A percentile compares a stretch with the other conserved stretches of the same genome.
Conservation (phyloP, 2,888 invertebrate genomes). For the Lumbricus terrestris region DNA sequence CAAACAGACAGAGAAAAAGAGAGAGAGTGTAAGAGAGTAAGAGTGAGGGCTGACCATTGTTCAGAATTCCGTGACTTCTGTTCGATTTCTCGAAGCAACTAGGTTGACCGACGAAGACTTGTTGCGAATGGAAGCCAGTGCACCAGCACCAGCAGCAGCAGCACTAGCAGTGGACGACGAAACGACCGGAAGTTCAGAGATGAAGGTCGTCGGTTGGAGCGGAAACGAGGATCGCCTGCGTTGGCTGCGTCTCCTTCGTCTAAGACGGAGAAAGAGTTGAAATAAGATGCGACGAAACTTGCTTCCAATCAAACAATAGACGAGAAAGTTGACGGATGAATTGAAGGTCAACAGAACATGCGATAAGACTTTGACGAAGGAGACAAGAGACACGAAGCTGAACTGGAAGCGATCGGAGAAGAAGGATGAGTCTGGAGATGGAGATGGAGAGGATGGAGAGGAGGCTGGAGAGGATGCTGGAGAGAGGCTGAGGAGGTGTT, state of each 20-base stretch:
- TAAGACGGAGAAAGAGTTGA: background rate
- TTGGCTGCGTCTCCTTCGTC: background rate
- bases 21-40: too few relatives aligned
- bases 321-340: slow-evolving; percentile 38
- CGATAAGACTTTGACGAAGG: slow-evolving; percentile 14
- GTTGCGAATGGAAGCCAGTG: background rate
- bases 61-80: background rate
- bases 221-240: background rate
- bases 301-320: slow-evolving; percentile 33
- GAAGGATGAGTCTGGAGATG: background rate
- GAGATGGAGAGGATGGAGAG: too few relatives aligned
- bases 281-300: slow-evolving; percentile 24
- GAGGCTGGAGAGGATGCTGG: background rate
- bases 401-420: background rate
- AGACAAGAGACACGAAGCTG: background rate
- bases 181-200: background rate
- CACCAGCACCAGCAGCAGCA: too few relatives aligned
- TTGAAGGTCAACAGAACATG: slow-evolving; percentile 38
- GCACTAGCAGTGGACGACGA: too few relatives aligned
- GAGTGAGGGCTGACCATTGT: background rate
- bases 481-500: background rate
- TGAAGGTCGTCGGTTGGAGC: background rate
- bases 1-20: background rate
- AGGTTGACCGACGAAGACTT: background rate
- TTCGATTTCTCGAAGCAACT: background rate